These are phyloP conservation scores for Corydoras maculifer DNA, from an alignment of 2,113 vertebrate genomes.

Conservation along the genomic window DNA sequence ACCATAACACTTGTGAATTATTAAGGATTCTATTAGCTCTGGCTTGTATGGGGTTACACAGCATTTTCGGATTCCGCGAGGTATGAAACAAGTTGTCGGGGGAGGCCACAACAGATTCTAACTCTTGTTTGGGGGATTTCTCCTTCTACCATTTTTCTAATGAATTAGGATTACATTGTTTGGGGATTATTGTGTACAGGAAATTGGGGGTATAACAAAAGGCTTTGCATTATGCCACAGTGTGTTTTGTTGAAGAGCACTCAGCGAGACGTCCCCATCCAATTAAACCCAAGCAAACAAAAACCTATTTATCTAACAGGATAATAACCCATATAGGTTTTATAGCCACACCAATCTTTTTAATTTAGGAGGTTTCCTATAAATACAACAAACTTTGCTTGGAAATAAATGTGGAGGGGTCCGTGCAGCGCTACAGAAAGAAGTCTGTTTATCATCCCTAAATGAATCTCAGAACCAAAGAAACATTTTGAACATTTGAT, in stretches of 20 bases:
- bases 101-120: conserved; percentile 15
- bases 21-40: conserved; percentile 35
- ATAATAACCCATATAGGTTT: conserved; percentile 15
- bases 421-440: no score
- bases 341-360: conserved; percentile 9
- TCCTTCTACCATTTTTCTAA: conserved; percentile 24
- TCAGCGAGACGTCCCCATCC: conserved; percentile 13
- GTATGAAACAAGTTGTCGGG: conserved; percentile 39
- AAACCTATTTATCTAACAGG: conserved; percentile 3
- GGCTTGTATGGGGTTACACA: conserved; percentile 25
- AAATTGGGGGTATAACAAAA: conserved; percentile 24
- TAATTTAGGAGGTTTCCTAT: background rate
- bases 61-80: conserved; percentile 31
- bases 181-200: conserved; percentile 25
- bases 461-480: no score
- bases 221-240: conserved; percentile 29
- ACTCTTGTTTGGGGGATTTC: background rate
- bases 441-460: no score
- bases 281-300: conserved; percentile 25
- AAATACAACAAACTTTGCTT: no score
- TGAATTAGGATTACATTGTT: conserved; percentile 39
- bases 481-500: no score
- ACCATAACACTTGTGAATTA: conserved; percentile 41
- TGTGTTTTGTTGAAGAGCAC: conserved; percentile 33
- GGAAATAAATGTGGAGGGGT: no score